Evolutionary conservation across 1,140 invertebrate species (phyloP), one percentile per base, ranked within the genome.

Genomic region (Andrena cerasifolii): DNA sequence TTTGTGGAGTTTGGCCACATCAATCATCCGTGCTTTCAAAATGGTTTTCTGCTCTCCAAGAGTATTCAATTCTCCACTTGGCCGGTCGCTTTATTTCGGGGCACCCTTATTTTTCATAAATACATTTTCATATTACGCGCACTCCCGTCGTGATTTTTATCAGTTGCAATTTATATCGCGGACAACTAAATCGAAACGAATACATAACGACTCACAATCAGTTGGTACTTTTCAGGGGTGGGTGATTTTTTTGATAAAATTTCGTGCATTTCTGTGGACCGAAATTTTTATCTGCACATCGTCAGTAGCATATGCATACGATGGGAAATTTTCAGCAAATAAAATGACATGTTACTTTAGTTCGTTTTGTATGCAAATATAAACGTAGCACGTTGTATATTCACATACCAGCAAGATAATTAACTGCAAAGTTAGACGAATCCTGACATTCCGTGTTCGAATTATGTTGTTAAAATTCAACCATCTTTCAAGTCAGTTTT

Each of bases 81-180:
- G 16, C 10, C 16, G 16, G 6, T 58, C 8, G 10, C 54, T 33
- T 58, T 33, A 58, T 58, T 58, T 33, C 1, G 2, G n/a, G 33
- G 16, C 28, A 58, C 33, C 28, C n/a, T 31, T 58, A 33, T 58
- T 33, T 33, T 18, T 7, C 12, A 3, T 31, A 28, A 33, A 58
- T 58, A 16, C 24, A 58, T 54, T 54, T 54, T 12, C 51, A 54
- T 54, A 54, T 54, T 26, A n/a, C n/a, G n/a, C n/a, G n/a, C n/a
- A n/a, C n/a, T n/a, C n/a, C n/a, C n/a, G n/a, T n/a, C n/a, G 51
- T 26, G 24, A 26, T 8, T 28, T 12, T 53, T 18, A 54, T 54
- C 10, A 8, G 8, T 18, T 12, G 3, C 51, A 54, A 53, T 54
- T 54, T 54, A 51, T 54, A 54, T 54, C 24, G 1, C 49, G 6